Conservation (phyloP, 1,140 invertebrate genomes). For the Papilio xuthus region DNA sequence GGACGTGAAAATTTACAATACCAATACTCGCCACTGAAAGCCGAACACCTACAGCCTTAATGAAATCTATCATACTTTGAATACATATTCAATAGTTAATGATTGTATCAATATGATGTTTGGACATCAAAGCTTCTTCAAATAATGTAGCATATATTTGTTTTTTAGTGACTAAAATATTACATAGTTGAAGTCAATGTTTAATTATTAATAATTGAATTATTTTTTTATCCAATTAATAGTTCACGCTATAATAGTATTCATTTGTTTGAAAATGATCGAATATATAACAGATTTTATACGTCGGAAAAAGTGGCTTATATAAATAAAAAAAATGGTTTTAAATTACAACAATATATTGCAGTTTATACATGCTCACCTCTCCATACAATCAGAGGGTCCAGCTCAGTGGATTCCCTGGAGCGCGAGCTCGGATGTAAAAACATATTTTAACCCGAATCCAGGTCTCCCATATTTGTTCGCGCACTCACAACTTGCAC, state of each 20-base stretch:
- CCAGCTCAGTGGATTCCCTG: slow-evolving; percentile 70
- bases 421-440: slow-evolving; percentile 74
- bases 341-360: too few species aligned
- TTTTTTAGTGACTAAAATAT: too few species aligned
- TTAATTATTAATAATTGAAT: neutral
- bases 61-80: slow-evolving; percentile 5
- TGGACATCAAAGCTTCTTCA: neutral
- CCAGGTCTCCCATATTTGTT: slow-evolving; percentile 71
- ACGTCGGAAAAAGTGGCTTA: neutral
- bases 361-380: slow-evolving; percentile 50
- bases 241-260: neutral
- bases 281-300: neutral
- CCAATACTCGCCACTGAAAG: slow-evolving; percentile 26
- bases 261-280: neutral
- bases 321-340: too few species aligned
- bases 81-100: neutral
- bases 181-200: neutral
- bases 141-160: neutral
- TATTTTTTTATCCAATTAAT: neutral
- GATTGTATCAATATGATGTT: neutral
- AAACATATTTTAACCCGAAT: slow-evolving; percentile 79
- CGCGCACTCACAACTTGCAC: slow-evolving; percentile 52
- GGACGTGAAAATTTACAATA: slow-evolving; percentile 56
- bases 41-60: neutral
- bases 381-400: slow-evolving; percentile 71